phyloP scores from a whole-genome alignment of 2,888 invertebrate species.

The Cryptus viduatorius region DNA sequence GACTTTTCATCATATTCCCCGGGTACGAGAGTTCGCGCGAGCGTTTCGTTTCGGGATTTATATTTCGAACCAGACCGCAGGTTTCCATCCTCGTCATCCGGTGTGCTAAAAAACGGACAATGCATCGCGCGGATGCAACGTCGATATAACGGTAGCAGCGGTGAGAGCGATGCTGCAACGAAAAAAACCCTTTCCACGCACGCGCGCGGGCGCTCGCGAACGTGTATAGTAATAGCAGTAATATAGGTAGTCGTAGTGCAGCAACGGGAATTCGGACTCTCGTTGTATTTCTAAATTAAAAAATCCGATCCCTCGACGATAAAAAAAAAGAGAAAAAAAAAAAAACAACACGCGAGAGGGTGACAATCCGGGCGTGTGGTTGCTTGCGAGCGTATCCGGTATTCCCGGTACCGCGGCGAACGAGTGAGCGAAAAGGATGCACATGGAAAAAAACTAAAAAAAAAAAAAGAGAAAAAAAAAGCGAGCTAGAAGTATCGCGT shows the following conservation, averaged over 20 bases:
- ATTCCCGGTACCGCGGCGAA: constrained; percentile 58
- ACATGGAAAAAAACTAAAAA: neutral
- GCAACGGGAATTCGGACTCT: constrained; percentile 37
- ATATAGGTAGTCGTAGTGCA: constrained; percentile 39
- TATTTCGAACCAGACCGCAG: constrained; percentile 68
- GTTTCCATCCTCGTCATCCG: constrained; percentile 65
- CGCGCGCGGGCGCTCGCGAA: neutral
- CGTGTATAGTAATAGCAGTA: constrained; percentile 24
- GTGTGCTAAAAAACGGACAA: constrained; percentile 60
- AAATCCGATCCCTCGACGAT: constrained; percentile 70
- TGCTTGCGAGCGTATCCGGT: constrained; percentile 53
- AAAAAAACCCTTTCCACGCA: constrained; percentile 40
- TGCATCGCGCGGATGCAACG: constrained; percentile 53
- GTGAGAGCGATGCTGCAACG: constrained; percentile 34
- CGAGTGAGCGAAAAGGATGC: constrained; percentile 39
- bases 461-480: constrained; percentile 71
- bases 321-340: constrained; percentile 19
- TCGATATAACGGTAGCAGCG: constrained; percentile 47
- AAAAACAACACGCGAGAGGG: constrained; percentile 40
- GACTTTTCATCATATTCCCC: constrained; percentile 60
- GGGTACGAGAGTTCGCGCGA: constrained; percentile 22
- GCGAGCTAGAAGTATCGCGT: constrained; percentile 73
- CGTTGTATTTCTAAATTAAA: constrained; percentile 72
- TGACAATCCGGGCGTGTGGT: constrained; percentile 61
- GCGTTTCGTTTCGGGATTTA: constrained; percentile 66